These are phyloP conservation scores for Drosophila gaucha DNA, from an alignment of 2,888 invertebrate species.

Conservation along the genomic window DNA sequence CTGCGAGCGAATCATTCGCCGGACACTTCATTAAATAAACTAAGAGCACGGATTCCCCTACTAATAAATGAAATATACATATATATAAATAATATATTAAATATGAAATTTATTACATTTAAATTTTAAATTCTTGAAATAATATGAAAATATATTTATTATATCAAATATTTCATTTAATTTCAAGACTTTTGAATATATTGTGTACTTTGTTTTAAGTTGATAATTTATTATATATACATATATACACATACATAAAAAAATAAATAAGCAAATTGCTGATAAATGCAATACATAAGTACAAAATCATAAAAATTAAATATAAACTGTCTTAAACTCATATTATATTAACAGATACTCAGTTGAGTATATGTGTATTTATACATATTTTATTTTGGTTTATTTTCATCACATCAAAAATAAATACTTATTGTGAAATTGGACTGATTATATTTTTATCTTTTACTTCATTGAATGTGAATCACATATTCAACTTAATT, in stretches of 20 bases:
- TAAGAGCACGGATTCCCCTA: background rate
- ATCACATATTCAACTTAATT: background rate
- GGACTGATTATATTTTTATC: slow-evolving; percentile 2
- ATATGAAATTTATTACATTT: too few relatives aligned
- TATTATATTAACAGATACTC: too few relatives aligned
- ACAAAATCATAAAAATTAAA: too few relatives aligned
- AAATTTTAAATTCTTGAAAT: too few relatives aligned
- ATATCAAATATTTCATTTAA: too few relatives aligned
- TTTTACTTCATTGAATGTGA: background rate
- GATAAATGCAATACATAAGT: too few relatives aligned
- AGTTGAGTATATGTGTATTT: too few relatives aligned
- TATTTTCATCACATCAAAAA: background rate
- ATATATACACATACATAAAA: too few relatives aligned
- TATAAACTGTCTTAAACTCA: background rate
- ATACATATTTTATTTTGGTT: background rate
- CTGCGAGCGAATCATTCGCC: slow-evolving; percentile 3
- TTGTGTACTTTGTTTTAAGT: too few relatives aligned
- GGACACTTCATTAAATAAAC: background rate
- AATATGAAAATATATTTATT: background rate
- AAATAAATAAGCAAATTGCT: too few relatives aligned
- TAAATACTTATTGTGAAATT: background rate
- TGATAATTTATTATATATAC: background rate
- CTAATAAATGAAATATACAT: background rate
- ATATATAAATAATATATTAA: too few relatives aligned
- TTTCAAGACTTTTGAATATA: too few relatives aligned